A percentile compares a stretch with the other conserved stretches of the same genome.
phyloP scores from a whole-genome alignment of 92 coral and sea anemone species.

The Metridium senile region DNA sequence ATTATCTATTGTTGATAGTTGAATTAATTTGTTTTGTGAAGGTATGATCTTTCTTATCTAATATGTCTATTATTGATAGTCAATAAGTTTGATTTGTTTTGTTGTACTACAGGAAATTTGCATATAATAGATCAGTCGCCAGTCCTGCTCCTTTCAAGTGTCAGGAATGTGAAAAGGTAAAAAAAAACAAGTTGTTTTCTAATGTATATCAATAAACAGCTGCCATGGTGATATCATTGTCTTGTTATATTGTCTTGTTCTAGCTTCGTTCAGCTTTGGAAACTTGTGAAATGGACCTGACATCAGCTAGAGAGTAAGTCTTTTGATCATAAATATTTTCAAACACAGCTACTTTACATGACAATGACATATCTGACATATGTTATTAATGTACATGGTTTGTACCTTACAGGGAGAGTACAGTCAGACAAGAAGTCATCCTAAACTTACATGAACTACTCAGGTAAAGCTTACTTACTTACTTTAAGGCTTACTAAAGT shows the following conservation, averaged over 20 bases:
- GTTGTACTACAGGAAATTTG: conserved; percentile 50
- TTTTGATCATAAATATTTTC: background rate
- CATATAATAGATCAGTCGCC: conserved; percentile 15
- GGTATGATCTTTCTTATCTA: too few relatives aligned
- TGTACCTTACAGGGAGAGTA: conserved; percentile 54
- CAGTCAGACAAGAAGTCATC: conserved; percentile 62
- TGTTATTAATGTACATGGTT: background rate
- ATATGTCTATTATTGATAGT: background rate
- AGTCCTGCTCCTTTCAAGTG: conserved; percentile 26
- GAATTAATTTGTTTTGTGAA: background rate
- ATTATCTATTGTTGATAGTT: background rate
- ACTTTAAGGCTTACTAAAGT: too few relatives aligned
- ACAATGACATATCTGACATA: background rate
- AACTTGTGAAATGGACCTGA: conserved; percentile 39
- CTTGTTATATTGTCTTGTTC: too few relatives aligned
- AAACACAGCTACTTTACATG: too few relatives aligned
- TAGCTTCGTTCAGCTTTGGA: conserved; percentile 45
- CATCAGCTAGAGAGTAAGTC: conserved; percentile 63
- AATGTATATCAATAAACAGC: background rate
- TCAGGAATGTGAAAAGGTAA: conserved; percentile 65
- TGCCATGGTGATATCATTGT: background rate
- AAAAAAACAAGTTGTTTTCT: background rate
- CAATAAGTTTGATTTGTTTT: background rate
- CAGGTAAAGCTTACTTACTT: too few relatives aligned
- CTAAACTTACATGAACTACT: conserved; percentile 53